Base-by-base conservation (phyloP, 2,797 vertebrate species). In the Smutsia temminckii region DNA sequence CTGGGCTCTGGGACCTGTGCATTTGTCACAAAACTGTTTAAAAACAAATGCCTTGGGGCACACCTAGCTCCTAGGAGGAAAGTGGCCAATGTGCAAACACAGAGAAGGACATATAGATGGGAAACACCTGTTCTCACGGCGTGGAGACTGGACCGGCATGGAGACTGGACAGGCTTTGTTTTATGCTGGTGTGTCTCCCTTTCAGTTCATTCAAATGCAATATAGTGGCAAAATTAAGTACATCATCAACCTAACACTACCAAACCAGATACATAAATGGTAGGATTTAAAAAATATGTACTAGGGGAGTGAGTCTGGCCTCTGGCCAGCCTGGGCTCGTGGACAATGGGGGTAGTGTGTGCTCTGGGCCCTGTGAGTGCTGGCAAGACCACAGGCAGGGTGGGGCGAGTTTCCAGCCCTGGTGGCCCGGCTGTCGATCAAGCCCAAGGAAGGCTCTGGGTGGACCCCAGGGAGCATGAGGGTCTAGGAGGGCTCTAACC, bases 51-150 rank as follows among this genome's bases (percentile, higher is more conserved):
- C 93, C 96, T 94, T 0, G 0, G 66, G 85, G 96, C 59, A 78
- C 34, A 90, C 80, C 84, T 0, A 14, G 57, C 72, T 93, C 96
- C 27, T 0, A 0, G 29, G 42, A 11, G 37, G 84, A 57, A 46
- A 91, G 4, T 23, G 71, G 83, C 11, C 34, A 61, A 11, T 6
- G n/a, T 68, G 59, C 29, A 27, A 27, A 40, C 5, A 84, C 96
- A 91, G 84, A 0, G 32, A 0, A 34, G 40, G 72, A 25, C 0
- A 16, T 2, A 3, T 51, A 1, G 89, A 59, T 81, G 87, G 95
- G 96, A 97, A 98, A 96, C 98, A 96, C 97, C 97, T 98, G 97
- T 34, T 7, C 32, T 17, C 0, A 0, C 14, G 0, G 2, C 8
- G 7, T 4, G 20, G 71, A 8, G 32, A 6, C 59, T 0, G 51